Evolutionary conservation across 1,140 invertebrate species (phyloP).

Genomic region (Drosophila hydei): DNA sequence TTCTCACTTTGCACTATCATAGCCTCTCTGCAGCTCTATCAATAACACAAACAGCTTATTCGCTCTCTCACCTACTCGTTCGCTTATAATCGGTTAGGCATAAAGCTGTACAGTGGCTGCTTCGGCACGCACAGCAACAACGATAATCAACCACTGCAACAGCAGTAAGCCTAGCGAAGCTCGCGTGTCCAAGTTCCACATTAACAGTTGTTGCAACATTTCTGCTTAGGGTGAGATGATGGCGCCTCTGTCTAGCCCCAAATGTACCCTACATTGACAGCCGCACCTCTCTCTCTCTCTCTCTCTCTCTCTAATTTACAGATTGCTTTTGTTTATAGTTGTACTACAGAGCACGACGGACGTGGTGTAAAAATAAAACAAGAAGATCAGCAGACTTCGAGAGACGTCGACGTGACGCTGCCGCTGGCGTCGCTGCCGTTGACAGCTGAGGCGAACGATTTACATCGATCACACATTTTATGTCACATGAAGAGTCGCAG

Average conservation of each 20-base stretch:
- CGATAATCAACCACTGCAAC: constrained; percentile 47
- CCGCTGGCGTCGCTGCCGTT: constrained; percentile 6
- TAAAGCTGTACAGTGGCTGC: constrained; percentile 42
- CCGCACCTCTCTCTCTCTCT: background rate
- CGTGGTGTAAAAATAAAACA: constrained; percentile 68
- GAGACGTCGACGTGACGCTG: constrained; percentile 14
- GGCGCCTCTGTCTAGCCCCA: constrained; percentile 27
- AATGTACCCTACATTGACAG: constrained; percentile 3
- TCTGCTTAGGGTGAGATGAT: constrained; percentile 58
- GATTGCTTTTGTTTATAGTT: constrained; percentile 7
- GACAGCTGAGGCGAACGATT: constrained; percentile 73
- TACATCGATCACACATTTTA: constrained; percentile 81
- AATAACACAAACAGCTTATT: constrained; percentile 2
- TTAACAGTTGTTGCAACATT: constrained; percentile 72
- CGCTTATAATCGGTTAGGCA: constrained; percentile 2
- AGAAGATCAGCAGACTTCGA: constrained; percentile 63
- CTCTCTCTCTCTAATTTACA: background rate
- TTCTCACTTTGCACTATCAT: background rate
- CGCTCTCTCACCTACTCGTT: constrained; percentile 1
- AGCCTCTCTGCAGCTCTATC: background rate
- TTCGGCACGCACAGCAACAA: constrained; percentile 54
- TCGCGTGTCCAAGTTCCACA: constrained; percentile 57
- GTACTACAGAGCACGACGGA: constrained; percentile 30
- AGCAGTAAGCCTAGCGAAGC: constrained; percentile 20
- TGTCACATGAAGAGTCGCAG: constrained; percentile 69